Base-by-base conservation (phyloP, 2,888 invertebrate species). In the Amphiduros pacificus region DNA sequence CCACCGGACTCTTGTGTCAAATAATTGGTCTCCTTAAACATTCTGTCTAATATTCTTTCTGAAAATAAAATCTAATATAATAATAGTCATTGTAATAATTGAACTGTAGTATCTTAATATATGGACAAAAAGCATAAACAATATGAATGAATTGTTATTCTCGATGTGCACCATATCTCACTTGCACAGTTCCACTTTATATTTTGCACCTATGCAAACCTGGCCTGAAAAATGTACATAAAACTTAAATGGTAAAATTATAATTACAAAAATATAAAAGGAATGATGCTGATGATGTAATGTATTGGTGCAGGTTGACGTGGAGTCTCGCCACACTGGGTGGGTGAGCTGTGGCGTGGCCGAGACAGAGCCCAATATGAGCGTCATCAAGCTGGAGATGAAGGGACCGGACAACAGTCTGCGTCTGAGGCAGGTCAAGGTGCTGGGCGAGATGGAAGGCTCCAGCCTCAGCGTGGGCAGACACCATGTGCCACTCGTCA, bases 341-440 rank as follows among this genome's bases (percentile, higher is more conserved):
- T 98, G 98, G 98, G 86, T 96, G 20, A 91, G 90, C 77, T 93
- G 93, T 74, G 87, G 88, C 58, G 85, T 95, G 63, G 87, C 88
- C 57, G 85, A 95, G 63, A 87, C 88, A 56, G 88, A 90, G 40
- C 65, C 68, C 11, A 28, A 41, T 64, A 69, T 36, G 61, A 70
- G 48, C 28, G 59, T 61, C 67, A 71, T 62, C 69, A 73, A 68
- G 63, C 36, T 69, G 32, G 65, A 67, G 51, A 48, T 70, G 50
- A 68, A 66, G 85, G 96, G 97, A 0, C 91, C 94, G 0, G 95
- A 95, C 82, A 90, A 93, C 77, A 91, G 93, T 0, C 87, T 96
- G 60, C 87, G 97, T 27, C 89, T 96, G 27, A 88, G 97, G 0
- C 96, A 96, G 82, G 88, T 84, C 52, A 82, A 81, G 66, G 73